Evolutionary conservation across 2,797 vertebrate species (phyloP), one percentile per base, ranked within the genome.

Genomic region (Acanthis flammea): DNA sequence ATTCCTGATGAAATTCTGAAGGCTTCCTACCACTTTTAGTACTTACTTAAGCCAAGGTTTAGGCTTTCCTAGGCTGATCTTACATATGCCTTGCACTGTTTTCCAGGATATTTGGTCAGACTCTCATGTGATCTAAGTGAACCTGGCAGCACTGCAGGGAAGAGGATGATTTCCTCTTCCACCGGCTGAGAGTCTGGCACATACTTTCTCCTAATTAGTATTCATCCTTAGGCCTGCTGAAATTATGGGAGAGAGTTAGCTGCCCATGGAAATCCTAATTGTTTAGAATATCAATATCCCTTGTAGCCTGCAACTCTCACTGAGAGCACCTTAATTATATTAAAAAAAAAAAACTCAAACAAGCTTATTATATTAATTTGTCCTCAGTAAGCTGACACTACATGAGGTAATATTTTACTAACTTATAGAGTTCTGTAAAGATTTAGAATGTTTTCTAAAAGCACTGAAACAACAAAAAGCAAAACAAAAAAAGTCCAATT

Each of bases 171-270:
- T 86, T 91, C 81, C 92, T 92, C 86, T 85, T 75, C 75, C 66
- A 86, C 74, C 33, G 6, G 65, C 78, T 91, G 75, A 94, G 82
- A 72, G 85, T 75, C 91, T 95, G 94, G 94, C 91, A 93, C 78
- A 45, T 80, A 45, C 50, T 91, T 96, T 72, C 68, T 91, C 51
- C 72, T 90, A 80, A 92, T 93, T 87, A 93, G 68, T 50, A 86
- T 93, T 91, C 87, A 75, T 94, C 92, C 84, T 91, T 48, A 88
- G 33, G 47, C 47, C 72, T 70, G 24, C 8, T 89, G 68, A 80
- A 86, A 90, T 94, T 88, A 27, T 80, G 54, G 79, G 83, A 83
- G 45, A 63, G 76, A 92, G 47, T 41, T 72, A 78, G 73, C 51
- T 91, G 47, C 51, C 72, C 35, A 47, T 80, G 51, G 51, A 94